phyloP scores from a whole-genome alignment of 2,888 invertebrate species.

The Tanypteryx hageni region DNA sequence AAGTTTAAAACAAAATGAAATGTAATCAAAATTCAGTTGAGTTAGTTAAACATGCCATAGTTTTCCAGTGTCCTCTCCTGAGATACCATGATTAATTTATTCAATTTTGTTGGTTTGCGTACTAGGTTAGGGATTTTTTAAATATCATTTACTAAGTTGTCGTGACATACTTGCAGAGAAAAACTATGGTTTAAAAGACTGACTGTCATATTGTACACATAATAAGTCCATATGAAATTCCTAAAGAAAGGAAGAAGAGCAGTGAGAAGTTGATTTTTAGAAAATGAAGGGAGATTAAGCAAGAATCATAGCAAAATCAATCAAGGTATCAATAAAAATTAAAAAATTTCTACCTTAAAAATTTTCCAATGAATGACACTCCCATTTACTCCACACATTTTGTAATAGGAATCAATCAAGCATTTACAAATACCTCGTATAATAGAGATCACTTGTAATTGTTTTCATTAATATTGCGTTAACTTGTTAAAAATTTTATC shows the following conservation, averaged over 20 bases:
- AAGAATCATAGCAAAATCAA: slow-evolving; percentile 7
- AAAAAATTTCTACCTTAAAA: background rate
- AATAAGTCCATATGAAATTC: slow-evolving; percentile 51
- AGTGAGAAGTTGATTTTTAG: slow-evolving; percentile 26
- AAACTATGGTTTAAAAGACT: slow-evolving; percentile 58
- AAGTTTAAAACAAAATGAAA: slow-evolving; percentile 68
- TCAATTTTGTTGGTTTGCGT: background rate
- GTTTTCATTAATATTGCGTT: background rate
- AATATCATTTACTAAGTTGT: slow-evolving; percentile 25
- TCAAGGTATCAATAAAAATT: background rate
- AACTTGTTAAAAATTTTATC: background rate
- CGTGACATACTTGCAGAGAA: slow-evolving; percentile 36
- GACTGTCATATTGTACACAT: slow-evolving; percentile 53
- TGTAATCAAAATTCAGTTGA: slow-evolving; percentile 20
- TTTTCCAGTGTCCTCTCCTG: slow-evolving; percentile 49
- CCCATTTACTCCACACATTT: background rate
- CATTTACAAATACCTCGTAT: background rate
- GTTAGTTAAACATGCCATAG: slow-evolving; percentile 36
- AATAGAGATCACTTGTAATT: background rate
- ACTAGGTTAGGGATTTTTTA: slow-evolving; percentile 40
- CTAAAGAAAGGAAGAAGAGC: slow-evolving; percentile 29
- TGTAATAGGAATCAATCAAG: background rate
- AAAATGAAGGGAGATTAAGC: slow-evolving; percentile 33
- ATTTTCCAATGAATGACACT: slow-evolving; percentile 9
- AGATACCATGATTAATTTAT: slow-evolving; percentile 33